phyloP scores from a whole-genome alignment of 2,113 vertebrate species.

The Reinhardtius hippoglossoides region DNA sequence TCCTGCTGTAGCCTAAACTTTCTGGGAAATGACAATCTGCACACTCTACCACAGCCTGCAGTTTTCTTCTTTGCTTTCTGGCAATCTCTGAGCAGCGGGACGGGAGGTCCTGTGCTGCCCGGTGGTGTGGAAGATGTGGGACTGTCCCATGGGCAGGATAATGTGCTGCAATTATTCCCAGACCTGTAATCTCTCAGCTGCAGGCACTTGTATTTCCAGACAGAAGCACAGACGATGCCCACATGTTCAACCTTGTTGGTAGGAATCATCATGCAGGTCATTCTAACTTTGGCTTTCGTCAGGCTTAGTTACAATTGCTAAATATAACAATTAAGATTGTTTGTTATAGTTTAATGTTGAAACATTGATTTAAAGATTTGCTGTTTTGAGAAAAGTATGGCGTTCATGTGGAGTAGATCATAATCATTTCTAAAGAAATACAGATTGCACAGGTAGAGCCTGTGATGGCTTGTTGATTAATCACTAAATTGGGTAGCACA shows the following conservation, averaged over 20 bases:
- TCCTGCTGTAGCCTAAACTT: background rate
- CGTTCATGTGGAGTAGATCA: too few relatives aligned
- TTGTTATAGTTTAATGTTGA: too few relatives aligned
- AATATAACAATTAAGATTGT: background rate
- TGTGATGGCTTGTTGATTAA: background rate
- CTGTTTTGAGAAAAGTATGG: too few relatives aligned
- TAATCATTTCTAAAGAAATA: too few relatives aligned
- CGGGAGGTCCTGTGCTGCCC: background rate
- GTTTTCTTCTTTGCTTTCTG: background rate
- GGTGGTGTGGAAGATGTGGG: constrained; percentile 18
- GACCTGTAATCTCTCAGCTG: constrained; percentile 12
- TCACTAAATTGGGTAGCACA: background rate
- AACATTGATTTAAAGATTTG: too few relatives aligned
- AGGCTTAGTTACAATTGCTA: background rate
- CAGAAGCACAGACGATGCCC: background rate
- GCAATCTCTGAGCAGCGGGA: background rate
- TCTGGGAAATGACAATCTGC: background rate
- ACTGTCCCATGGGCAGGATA: background rate
- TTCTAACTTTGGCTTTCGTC: background rate
- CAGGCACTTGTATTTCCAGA: background rate
- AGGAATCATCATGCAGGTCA: background rate
- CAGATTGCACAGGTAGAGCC: background rate
- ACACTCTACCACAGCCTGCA: background rate
- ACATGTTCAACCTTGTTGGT: background rate
- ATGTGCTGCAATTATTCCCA: constrained; percentile 48